A percentile compares a stretch with the other conserved stretches of the same genome.
Conservation (phyloP, 2,797 vertebrate genomes). For the Acanthis flammea region DNA sequence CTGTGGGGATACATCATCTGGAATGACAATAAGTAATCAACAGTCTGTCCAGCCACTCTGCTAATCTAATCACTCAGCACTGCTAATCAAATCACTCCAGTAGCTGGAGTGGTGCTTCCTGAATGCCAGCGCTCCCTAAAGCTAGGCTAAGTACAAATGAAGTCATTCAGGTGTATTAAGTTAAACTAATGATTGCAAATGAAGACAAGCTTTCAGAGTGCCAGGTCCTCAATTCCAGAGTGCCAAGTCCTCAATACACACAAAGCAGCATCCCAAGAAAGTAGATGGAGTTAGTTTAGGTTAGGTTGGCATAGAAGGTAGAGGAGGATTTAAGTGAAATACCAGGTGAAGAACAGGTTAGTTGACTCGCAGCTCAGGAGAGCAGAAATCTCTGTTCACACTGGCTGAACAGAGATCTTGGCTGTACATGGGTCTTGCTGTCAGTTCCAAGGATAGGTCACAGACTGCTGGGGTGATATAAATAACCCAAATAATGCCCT, state of each 20-base stretch:
- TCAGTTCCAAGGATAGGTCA: neutral
- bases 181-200: constrained; percentile 27
- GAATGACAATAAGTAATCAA: constrained; percentile 38
- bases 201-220: neutral
- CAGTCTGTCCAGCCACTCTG: constrained; percentile 4
- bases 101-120: constrained; percentile 3
- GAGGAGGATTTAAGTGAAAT: neutral
- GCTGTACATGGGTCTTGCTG: neutral
- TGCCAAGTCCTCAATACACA: neutral
- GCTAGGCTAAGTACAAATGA: neutral
- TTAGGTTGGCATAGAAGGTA: neutral
- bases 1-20: neutral
- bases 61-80: constrained; percentile 46
- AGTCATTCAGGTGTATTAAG: constrained; percentile 16
- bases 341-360: neutral
- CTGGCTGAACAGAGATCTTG: neutral
- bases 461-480: neutral
- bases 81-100: constrained; percentile 43
- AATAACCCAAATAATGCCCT: neutral
- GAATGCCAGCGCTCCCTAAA: neutral
- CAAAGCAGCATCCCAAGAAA: neutral
- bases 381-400: neutral
- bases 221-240: neutral
- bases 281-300: neutral
- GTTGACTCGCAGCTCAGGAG: neutral